Percentiles rank a stretch among this genome's conserved stretches.
Conservation (phyloP, 2,888 invertebrate species). For the Dynastes tityus region DNA sequence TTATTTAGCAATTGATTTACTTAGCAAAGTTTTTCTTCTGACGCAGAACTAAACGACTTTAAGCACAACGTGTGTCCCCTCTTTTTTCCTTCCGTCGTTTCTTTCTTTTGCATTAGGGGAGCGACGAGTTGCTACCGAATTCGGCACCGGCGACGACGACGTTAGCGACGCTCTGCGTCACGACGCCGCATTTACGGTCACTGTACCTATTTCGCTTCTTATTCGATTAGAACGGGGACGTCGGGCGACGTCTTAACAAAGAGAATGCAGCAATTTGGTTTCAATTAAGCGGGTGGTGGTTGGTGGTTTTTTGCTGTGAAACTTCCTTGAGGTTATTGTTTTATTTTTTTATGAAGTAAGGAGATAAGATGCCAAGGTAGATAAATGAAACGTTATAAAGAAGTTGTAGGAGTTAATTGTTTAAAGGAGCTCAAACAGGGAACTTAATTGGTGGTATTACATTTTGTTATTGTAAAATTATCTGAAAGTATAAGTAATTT, state of each 20-base stretch:
- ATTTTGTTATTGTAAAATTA: too few species aligned
- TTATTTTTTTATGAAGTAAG: too few species aligned
- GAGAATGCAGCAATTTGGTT: conserved; percentile 29
- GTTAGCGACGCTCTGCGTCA: neutral
- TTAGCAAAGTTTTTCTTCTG: conserved; percentile 34
- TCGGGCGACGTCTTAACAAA: conserved; percentile 7
- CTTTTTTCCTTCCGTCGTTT: neutral
- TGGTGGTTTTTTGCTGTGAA: too few species aligned
- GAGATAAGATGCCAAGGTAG: too few species aligned
- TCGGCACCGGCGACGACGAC: neutral
- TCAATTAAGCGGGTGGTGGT: conserved; percentile 25
- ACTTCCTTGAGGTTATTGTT: too few species aligned
- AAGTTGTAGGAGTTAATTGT: too few species aligned
- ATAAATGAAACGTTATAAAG: too few species aligned
- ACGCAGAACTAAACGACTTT: conserved; percentile 1
- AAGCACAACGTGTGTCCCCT: neutral
- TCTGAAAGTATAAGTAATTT: too few species aligned
- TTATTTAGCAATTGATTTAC: conserved; percentile 42
- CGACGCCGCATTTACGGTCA: neutral
- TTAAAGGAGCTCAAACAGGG: too few species aligned
- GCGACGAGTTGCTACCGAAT: neutral
- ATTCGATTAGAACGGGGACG: conserved; percentile 31
- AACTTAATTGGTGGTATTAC: too few species aligned
- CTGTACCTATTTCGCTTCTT: conserved; percentile 16
- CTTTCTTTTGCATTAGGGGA: too few species aligned